Base-by-base conservation (phyloP, 2,888 invertebrate genomes). In the Drymonia ruficornis region DNA sequence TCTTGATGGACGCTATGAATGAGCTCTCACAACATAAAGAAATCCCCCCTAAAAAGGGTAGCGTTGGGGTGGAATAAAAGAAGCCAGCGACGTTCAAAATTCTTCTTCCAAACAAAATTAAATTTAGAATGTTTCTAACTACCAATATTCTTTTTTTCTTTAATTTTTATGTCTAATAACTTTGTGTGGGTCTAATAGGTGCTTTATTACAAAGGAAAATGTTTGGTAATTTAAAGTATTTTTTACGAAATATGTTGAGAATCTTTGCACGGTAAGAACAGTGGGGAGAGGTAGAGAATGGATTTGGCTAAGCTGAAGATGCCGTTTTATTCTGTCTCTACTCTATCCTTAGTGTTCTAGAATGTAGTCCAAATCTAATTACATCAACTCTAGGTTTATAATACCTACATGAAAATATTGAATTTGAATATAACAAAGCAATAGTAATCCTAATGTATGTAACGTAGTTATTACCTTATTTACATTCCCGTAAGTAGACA, bases 1-100 rank as follows among this genome's bases (percentile, higher is more conserved):
- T 91, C 94, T 93, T 94, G 94, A 94, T 94, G 94, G 94, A 94
- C 94, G 94, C 93, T 93, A 89, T 86, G 89, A 94, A 93, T 93
- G 93, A 93, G 91, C 93, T 93, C 91, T 91, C 91, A 92, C 89
- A 89, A 90, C 93, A 91, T 92, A 91, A 93, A 93, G 93, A 91
- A 93, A 93, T 91, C 91, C 92, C n/a, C 91, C 91, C 91, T 91
- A 91, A 91, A 91, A 92, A 91, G 91, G 92, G 91, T 91, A 91
- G 85, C 89, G 80, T 78, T 81, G 81, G 90, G 89, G 87, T 86
- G 83, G 86, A 84, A 84, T 83, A 83, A 82, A 71, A 73, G 70
- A 65, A 68, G 59, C 62, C 67, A 62, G 67, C 31, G 65, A 58
- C 61, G 63, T 71, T 74, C 74, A 76, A 72, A 72, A 74, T 67